A percentile compares a stretch with the other conserved stretches of the same genome.
phyloP scores from a whole-genome alignment of 2,888 invertebrate genomes.

The Cynaeus angustus region DNA sequence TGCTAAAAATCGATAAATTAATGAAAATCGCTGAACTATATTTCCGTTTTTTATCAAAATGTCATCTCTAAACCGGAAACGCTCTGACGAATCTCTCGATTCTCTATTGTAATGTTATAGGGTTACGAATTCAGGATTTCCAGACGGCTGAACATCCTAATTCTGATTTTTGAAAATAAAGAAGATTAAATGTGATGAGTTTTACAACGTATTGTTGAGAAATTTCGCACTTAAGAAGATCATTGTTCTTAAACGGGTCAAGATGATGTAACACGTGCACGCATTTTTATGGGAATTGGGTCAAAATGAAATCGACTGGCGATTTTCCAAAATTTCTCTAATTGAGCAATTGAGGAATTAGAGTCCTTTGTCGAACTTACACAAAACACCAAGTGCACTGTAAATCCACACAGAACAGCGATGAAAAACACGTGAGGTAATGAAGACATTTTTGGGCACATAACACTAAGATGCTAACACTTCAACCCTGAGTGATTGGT shows the following conservation, averaged over 20 bases:
- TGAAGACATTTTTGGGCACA: slow-evolving; percentile 38
- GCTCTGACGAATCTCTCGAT: slow-evolving; percentile 50
- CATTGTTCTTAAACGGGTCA: slow-evolving; percentile 51
- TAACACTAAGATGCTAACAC: slow-evolving; percentile 31
- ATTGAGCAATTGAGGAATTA: slow-evolving; percentile 2
- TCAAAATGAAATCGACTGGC: slow-evolving; percentile 16
- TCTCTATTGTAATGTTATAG: slow-evolving; percentile 55
- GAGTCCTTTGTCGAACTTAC: slow-evolving; percentile 60
- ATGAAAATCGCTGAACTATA: slow-evolving; percentile 25
- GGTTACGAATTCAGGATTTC: slow-evolving; percentile 61
- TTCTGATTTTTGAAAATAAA: slow-evolving; percentile 59
- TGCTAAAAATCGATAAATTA: slow-evolving; percentile 67
- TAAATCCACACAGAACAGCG: slow-evolving; percentile 63
- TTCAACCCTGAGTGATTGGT: slow-evolving; percentile 37
- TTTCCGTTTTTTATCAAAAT: slow-evolving; percentile 38
- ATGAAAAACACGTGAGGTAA: slow-evolving; percentile 58
- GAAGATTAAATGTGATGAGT: slow-evolving; percentile 47
- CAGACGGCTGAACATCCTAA: slow-evolving; percentile 61
- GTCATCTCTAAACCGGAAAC: slow-evolving; percentile 45
- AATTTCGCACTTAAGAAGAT: slow-evolving; percentile 50
- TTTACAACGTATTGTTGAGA: slow-evolving; percentile 53
- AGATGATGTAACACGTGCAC: slow-evolving; percentile 48
- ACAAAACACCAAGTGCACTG: slow-evolving; percentile 62
- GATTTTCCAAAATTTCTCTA: slow-evolving; percentile 27
- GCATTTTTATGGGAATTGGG: slow-evolving; percentile 52